Base-by-base conservation (phyloP, 2,888 invertebrate species). In the Abrostola triplasia region DNA sequence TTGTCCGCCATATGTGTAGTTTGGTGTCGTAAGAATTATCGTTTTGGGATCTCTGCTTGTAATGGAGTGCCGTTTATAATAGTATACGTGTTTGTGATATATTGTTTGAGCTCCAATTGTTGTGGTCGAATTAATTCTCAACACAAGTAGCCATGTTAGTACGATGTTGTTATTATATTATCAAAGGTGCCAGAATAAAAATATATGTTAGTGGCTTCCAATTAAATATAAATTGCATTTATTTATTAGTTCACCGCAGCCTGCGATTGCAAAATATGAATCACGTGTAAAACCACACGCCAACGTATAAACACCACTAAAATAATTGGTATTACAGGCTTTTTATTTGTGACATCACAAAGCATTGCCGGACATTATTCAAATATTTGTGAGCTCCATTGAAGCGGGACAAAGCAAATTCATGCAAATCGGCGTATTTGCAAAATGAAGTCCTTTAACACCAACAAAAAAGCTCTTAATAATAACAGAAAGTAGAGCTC, bases 371-470 rank as follows among this genome's bases (percentile, higher is more conserved):
- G 65, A 64, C 82, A 85, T 86, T 87, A 88, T 87, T 88, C 85
- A 86, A 87, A 86, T 84, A 86, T 74, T 82, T 84, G 82, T 80
- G 80, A 76, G 73, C 73, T 76, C 80, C 78, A 79, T 78, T 83
- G 77, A 73, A 81, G 79, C 79, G 83, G 61, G 78, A 86, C 73
- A 76, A 70, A 79, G 80, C 84, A 88, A 91, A 89, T 88, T 90
- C 88, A 92, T 92, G 92, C 89, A 92, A 92, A 92, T 90, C 86
- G 86, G 79, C 87, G 88, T 87, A 90, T 92, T 91, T 89, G 83
- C 89, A 85, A 87, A 88, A 89, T 86, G 86, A 86, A 87, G 86
- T 87, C 87, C 84, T 85, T 83, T 82, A 82, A 80, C 78, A 71
- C 64, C 84, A 83, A 81, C 84, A 80, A 87, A 88, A 88, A 90